phyloP scores from a whole-genome alignment of 2,888 invertebrate species.

The Macroteleia sp. region DNA sequence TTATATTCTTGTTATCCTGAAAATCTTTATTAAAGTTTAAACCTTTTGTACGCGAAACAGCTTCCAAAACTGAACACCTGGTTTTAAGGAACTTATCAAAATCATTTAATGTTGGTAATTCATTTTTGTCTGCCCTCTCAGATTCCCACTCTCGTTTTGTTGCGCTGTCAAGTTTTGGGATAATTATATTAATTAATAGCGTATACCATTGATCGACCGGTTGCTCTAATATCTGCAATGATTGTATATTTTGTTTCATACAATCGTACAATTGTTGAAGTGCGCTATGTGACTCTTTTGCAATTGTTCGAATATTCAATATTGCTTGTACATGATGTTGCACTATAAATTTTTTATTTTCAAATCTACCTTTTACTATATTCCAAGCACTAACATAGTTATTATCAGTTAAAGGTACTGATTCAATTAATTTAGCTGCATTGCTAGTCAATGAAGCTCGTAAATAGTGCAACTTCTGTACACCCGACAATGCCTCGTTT shows the following conservation, averaged over 20 bases:
- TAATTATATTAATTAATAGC: conserved; percentile 1
- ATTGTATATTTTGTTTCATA: background rate
- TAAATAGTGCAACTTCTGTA: no score
- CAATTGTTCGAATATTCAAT: background rate
- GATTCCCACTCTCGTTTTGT: conserved; percentile 10
- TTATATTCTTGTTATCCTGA: background rate
- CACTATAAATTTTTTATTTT: no score
- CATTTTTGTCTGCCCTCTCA: background rate
- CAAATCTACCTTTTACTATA: no score
- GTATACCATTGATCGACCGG: conserved; percentile 12
- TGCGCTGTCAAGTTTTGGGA: conserved; percentile 6
- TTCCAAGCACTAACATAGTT: no score
- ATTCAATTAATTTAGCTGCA: no score
- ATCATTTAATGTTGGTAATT: conserved; percentile 7
- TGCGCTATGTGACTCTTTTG: background rate
- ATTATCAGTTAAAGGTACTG: no score
- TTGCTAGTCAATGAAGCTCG: no score
- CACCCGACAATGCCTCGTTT: no score
- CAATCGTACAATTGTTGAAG: conserved; percentile 1
- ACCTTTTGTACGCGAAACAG: background rate
- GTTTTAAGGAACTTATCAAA: conserved; percentile 14
- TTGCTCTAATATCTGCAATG: background rate
- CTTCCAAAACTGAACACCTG: conserved; percentile 11
- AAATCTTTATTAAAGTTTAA: background rate
- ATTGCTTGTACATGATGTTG: conserved; percentile 10